Evolutionary conservation across 1,140 invertebrate genomes (phyloP).

Genomic region (Cydia strobilella): DNA sequence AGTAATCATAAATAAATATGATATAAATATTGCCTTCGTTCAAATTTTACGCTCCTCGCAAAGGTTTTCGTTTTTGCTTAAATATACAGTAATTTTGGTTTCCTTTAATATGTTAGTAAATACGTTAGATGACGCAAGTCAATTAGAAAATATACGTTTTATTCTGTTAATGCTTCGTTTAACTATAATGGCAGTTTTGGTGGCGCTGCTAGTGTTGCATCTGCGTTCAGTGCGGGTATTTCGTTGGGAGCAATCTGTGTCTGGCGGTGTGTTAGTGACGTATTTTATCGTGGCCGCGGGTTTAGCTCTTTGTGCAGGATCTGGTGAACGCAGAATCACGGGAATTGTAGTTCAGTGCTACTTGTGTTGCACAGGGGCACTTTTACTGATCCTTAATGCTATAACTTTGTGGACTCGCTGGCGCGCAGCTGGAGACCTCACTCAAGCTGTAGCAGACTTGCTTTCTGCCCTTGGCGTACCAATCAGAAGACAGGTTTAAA

Average conservation of each 20-base stretch:
- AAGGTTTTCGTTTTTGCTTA: neutral
- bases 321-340: constrained; percentile 36
- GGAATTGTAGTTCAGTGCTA: constrained; percentile 57
- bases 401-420: constrained; percentile 53
- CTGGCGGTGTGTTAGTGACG: constrained; percentile 59
- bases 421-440: constrained; percentile 53
- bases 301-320: constrained; percentile 51
- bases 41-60: neutral
- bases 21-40: neutral
- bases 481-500: constrained; percentile 51
- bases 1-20: too few relatives aligned
- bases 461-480: constrained; percentile 54
- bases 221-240: constrained; percentile 56
- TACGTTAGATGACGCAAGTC: neutral
- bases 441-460: constrained; percentile 58
- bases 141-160: neutral
- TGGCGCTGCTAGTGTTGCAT: constrained; percentile 52
- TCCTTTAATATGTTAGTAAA: neutral
- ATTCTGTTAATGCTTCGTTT: constrained; percentile 47
- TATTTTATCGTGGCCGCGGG: constrained; percentile 51
- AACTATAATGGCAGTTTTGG: constrained; percentile 47
- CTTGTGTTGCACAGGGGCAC: constrained; percentile 50
- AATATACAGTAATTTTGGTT: neutral
- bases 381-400: constrained; percentile 52
- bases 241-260: constrained; percentile 62